Percentiles rank a stretch among this genome's conserved stretches.
phyloP scores from a whole-genome alignment of 2,797 vertebrate genomes.

The Liparis tanakae region DNA sequence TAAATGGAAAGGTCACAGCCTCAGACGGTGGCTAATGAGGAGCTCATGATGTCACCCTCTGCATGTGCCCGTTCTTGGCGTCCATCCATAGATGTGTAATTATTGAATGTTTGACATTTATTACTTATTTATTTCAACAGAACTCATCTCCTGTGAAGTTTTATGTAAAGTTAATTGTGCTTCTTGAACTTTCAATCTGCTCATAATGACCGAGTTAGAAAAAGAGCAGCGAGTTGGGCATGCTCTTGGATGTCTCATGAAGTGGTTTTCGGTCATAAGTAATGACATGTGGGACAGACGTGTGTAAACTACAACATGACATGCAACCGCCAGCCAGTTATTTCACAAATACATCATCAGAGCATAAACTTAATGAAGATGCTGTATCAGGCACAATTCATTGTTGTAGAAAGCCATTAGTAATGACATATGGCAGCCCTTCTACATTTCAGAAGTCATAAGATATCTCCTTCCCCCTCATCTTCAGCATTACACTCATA shows the following conservation, averaged over 20 bases:
- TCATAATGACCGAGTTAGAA: not conserved
- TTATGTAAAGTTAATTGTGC: conserved; percentile 5
- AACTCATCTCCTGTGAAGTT: conserved; percentile 14
- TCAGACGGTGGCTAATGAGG: conserved; percentile 62
- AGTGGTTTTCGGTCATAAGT: not conserved
- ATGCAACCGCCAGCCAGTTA: not conserved
- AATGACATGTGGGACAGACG: not conserved
- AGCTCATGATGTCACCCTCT: conserved; percentile 44
- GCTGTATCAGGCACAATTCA: not conserved
- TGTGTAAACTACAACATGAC: not conserved
- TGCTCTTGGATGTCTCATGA: not conserved
- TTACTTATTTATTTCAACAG: conserved; percentile 3
- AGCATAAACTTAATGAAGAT: not conserved
- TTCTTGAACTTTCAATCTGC: conserved; percentile 13
- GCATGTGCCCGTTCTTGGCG: conserved; percentile 23
- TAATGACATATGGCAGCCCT: too few species aligned
- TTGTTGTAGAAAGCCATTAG: not conserved
- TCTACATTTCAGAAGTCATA: not conserved
- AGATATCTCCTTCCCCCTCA: not conserved
- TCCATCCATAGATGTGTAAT: conserved; percentile 12
- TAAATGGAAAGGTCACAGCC: conserved; percentile 68
- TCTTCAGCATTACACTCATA: not conserved
- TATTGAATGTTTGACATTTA: conserved; percentile 4
- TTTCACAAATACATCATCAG: not conserved
- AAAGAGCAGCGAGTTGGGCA: not conserved